These are phyloP conservation scores for Bicyclus anynana DNA, from an alignment of 1,140 invertebrate species.

Conservation along the genomic window DNA sequence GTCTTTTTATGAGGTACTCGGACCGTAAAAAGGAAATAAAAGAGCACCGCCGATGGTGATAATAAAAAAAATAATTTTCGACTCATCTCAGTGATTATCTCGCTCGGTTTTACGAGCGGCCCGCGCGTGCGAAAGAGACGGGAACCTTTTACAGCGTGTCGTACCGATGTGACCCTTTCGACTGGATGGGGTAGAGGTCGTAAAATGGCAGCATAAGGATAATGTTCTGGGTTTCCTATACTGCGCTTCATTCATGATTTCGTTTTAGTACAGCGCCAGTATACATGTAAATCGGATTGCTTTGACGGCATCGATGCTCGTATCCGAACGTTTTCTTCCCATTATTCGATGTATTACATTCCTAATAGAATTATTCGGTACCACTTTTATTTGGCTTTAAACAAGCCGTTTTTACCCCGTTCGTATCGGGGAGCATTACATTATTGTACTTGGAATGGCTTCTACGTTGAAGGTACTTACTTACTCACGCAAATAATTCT, in stretches of 20 bases:
- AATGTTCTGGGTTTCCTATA: constrained; percentile 75
- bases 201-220: constrained; percentile 77
- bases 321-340: constrained; percentile 48
- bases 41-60: constrained; percentile 76
- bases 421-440: background rate
- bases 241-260: constrained; percentile 76
- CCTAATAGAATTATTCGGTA: constrained; percentile 59
- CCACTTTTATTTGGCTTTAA: constrained; percentile 37
- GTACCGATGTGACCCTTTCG: constrained; percentile 69
- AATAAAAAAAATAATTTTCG: constrained; percentile 78
- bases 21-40: constrained; percentile 78
- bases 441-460: constrained; percentile 4
- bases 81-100: constrained; percentile 75
- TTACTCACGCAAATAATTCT: background rate
- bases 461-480: background rate
- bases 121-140: constrained; percentile 49
- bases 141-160: constrained; percentile 61
- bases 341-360: constrained; percentile 62
- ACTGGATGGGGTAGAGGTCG: constrained; percentile 73
- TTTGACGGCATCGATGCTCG: constrained; percentile 58
- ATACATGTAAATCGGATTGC: constrained; percentile 74
- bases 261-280: constrained; percentile 69
- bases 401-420: constrained; percentile 26
- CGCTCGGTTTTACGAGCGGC: constrained; percentile 55
- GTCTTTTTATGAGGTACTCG: constrained; percentile 77